Evolutionary conservation across 2,888 invertebrate species (phyloP), one percentile per base, ranked within the genome.

Genomic region (Rhopalosiphum nymphaeae): DNA sequence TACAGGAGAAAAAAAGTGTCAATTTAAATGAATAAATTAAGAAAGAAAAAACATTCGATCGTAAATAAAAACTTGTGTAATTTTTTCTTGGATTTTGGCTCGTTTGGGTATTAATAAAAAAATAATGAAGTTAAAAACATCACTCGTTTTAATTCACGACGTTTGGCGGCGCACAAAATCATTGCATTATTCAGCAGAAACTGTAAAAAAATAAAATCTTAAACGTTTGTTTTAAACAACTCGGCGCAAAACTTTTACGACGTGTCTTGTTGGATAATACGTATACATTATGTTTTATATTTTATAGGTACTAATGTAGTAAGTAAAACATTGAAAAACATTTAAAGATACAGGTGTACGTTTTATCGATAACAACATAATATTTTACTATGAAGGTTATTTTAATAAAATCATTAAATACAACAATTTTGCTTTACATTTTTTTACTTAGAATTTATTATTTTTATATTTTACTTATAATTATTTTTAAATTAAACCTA

Each of bases 11-110:
- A 61, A 57, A 86, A 86, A 86, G n/a, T 87, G 86, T 92, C 86
- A 26, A 87, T 92, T 86, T 26, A 61, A 46, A 92, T 61, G 92
- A 92, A 92, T 92, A 92, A 86, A 92, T 92, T 92, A 92, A 61
- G 46, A 44, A 42, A 21, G 53, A 16, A 84, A 53, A 53, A 53
- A 42, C 42, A 53, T 92, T 61, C 57, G n/a, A 86, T 91, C 91
- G 91, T 91, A 86, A 86, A 91, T 86, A 91, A 91, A 84, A 84
- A 56, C 53, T 84, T 42, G 84, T 90, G 90, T 91, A 56, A 91
- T 84, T 84, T 91, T 91, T 91, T 91, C 42, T 78, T 16, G 36
- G n/a, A 44, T 53, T 53, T 46, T 26, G 67, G 36, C 78, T 78
- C 78, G 53, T 84, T 42, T 53, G 84, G 1, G 91, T 84, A 42